Base-by-base conservation (phyloP, 2,797 vertebrate species). In the Micromesistius poutassou region DNA sequence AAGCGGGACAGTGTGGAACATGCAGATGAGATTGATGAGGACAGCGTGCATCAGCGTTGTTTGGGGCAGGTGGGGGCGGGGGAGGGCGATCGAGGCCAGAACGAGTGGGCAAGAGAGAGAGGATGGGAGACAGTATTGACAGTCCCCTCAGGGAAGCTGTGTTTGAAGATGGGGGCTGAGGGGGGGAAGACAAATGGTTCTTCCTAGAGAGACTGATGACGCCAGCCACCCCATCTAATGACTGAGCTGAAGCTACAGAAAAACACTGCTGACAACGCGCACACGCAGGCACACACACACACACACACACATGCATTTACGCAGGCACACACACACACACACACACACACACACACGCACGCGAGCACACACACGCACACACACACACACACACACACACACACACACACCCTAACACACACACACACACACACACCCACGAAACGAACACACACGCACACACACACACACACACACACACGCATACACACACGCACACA, bases 151-250 rank as follows among this genome's bases (percentile, higher is more conserved):
- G 38, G 79, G 78, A 82, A 79, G 75, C 46, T 81, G 82, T 72
- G 50, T 74, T 76, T 82, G 82, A 62, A 77, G 77, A 87, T 88
- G 86, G 87, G 81, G 85, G 77, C 82, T 30, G 71, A 84, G 72
- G 66, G 85, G 72, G 66, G 85, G 72, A 55, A 77, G 75, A 87
- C 76, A 50, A 83, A 88, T 82, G 86, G 77, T 80, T 80, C 78
- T 62, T 81, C 80, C 82, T 71, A 1, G 55, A 85, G 78, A 87
- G 77, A 83, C 80, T 1, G 14, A 85, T 84, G 84, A 87, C 74
- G 79, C 84, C 83, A 87, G 78, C 85, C 83, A 38, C 84, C 90
- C 87, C 81, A 42, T 80, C 84, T 91, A 83, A 84, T 86, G 85
- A 81, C 82, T 68, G 76, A n/a, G 73, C 83, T 88, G 46, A 31